Base-by-base conservation (phyloP, 2,113 vertebrate species). In the Rutilus rutilus region DNA sequence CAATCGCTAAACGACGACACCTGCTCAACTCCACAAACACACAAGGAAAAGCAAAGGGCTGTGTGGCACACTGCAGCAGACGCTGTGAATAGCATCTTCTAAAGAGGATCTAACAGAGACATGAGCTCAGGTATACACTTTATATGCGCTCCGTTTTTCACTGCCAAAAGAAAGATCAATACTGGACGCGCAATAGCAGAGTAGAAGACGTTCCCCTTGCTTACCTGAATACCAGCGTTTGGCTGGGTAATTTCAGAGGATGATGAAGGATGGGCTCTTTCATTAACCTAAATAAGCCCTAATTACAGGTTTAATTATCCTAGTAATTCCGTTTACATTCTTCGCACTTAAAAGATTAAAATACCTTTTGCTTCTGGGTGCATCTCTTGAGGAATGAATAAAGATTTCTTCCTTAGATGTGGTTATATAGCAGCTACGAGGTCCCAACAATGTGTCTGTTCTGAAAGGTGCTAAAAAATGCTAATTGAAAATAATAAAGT, bases 271-370 rank as follows among this genome's bases (percentile, higher is more conserved):
- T 78, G 39, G 57, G 17, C 59, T 77, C 47, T 85, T 78, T 78
- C 75, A 78, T 85, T 85, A 78, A 85, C 77, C 77, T 69, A 67
- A 77, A 67, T 69, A 85, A 78, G 73, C 83, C 73, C 21, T 78
- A 76, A 85, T 78, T 77, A 85, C 45, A 45, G 74, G 73, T 85
- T 85, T 85, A 85, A 85, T 85, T 85, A 78, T 77, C 74, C 59
- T 50, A 50, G 57, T 65, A 60, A 76, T 85, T 85, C 73, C 65
- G 23, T 79, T 69, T 57, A 79, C 65, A 78, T 65, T 54, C 84
- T 85, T 33, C 6, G 19, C 84, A 78, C 59, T 69, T 54, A 85
- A 78, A 47, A 25, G 75, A 76, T 85, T 85, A 39, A 78, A 85
- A 85, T 54, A 69, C 47, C 42, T 42, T 42, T 71, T 71, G 67